Evolutionary conservation across 2,113 vertebrate genomes (phyloP).

Genomic region (Ibidorhyncha struthersii): DNA sequence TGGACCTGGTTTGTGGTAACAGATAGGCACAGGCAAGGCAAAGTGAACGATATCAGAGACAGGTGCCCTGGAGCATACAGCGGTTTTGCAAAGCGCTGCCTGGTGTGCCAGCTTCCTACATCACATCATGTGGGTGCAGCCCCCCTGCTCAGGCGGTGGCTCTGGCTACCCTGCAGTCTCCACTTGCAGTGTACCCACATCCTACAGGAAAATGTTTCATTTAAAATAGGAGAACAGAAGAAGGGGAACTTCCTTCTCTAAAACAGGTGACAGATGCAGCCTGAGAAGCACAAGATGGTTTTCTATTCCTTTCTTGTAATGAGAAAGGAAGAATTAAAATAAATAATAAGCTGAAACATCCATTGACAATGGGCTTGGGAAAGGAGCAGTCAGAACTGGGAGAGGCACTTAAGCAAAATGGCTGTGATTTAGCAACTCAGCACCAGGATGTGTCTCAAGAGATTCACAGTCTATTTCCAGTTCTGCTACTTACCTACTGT

Average conservation of each 20-base stretch:
- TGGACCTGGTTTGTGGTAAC: background rate
- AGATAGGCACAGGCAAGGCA: background rate
- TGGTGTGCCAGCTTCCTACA: background rate
- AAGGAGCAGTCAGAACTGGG: background rate
- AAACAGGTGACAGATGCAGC: background rate
- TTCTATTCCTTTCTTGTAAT: background rate
- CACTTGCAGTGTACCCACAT: background rate
- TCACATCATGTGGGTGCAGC: background rate
- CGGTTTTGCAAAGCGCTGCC: background rate
- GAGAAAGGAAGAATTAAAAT: background rate
- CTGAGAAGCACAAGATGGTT: background rate
- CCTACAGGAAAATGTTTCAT: background rate
- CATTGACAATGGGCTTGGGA: background rate
- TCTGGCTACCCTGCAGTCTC: background rate
- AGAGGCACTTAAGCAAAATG: background rate
- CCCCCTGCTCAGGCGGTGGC: background rate
- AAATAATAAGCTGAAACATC: background rate
- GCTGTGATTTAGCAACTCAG: fast-evolving
- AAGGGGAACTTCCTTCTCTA: background rate
- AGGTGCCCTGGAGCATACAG: background rate
- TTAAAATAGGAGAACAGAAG: background rate
- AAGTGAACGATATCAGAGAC: fast-evolving
- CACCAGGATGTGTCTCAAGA: background rate
- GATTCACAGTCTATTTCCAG: background rate
- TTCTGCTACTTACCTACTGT: background rate